These are phyloP conservation scores for Asarcornis scutulata DNA, from an alignment of 2,113 vertebrate species.

Conservation along the genomic window DNA sequence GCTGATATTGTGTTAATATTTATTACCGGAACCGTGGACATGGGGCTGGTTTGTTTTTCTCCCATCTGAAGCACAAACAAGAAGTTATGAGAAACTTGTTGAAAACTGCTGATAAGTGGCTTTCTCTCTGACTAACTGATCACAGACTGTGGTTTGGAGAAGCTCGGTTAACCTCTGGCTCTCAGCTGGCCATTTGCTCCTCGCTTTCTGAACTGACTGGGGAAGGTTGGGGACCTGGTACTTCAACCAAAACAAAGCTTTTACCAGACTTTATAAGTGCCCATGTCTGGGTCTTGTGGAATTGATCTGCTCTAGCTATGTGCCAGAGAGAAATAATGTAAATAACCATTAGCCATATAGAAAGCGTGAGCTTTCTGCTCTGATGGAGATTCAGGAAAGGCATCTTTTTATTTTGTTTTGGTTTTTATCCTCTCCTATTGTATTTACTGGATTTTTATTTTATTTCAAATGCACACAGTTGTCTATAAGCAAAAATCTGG, in stretches of 20 bases:
- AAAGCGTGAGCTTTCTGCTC: neutral
- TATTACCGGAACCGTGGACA: neutral
- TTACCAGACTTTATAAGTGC: neutral
- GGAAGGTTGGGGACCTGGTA: neutral
- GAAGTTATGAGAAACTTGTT: neutral
- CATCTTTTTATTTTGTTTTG: neutral
- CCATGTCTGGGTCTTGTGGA: rapidly evolving
- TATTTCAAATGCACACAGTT: neutral
- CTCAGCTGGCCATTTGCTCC: neutral
- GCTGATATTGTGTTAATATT: neutral
- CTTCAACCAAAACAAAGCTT: neutral
- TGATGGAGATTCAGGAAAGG: neutral
- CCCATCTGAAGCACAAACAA: neutral
- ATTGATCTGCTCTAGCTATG: neutral
- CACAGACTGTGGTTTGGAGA: neutral
- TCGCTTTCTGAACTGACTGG: neutral
- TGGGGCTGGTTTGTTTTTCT: neutral
- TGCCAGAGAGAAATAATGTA: neutral
- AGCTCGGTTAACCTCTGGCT: neutral
- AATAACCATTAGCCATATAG: neutral
- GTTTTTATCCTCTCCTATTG: neutral
- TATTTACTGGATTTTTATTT: neutral
- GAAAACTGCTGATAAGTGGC: neutral
- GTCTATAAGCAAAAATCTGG: neutral
- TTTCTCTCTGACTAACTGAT: neutral